Conservation (phyloP, 2,888 invertebrate species). For the Panopea generosa region DNA sequence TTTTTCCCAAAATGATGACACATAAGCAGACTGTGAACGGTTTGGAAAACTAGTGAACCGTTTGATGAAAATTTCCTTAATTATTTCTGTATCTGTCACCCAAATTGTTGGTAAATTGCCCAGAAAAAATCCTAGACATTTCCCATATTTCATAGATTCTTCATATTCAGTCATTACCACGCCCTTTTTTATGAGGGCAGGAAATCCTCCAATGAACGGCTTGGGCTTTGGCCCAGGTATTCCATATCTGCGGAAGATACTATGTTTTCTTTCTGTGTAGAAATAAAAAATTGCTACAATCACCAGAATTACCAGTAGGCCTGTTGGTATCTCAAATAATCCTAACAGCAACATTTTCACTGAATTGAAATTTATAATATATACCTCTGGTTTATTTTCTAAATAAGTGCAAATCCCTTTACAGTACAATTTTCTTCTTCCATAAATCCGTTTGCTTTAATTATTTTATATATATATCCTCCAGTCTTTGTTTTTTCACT, state of each 20-base stretch:
- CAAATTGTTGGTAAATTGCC: slow-evolving; percentile 57
- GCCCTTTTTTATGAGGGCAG: slow-evolving; percentile 42
- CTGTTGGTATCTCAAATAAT: slow-evolving; percentile 39
- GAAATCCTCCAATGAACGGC: slow-evolving; percentile 52
- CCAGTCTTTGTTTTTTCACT: too few relatives aligned
- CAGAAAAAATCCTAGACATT: slow-evolving; percentile 53
- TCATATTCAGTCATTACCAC: slow-evolving; percentile 54
- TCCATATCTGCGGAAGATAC: slow-evolving; percentile 45
- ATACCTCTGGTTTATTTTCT: too few relatives aligned
- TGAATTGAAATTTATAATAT: not conserved
- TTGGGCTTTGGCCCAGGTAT: slow-evolving; percentile 53
- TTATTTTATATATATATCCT: too few relatives aligned
- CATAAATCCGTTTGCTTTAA: too few relatives aligned
- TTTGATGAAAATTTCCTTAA: slow-evolving; percentile 63
- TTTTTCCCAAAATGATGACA: slow-evolving; percentile 45
- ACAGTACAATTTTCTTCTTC: not conserved
- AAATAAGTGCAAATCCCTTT: too few relatives aligned
- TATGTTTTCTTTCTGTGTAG: slow-evolving; percentile 60
- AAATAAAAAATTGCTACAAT: slow-evolving; percentile 32
- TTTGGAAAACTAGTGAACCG: slow-evolving; percentile 52
- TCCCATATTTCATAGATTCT: slow-evolving; percentile 54
- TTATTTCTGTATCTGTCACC: slow-evolving; percentile 62
- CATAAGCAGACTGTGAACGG: slow-evolving; percentile 41
- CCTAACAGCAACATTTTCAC: slow-evolving; percentile 49
- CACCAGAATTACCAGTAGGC: slow-evolving; percentile 30